These are phyloP conservation scores for Saccopteryx leptura DNA, from an alignment of 2,113 vertebrate species.

Conservation along the genomic window DNA sequence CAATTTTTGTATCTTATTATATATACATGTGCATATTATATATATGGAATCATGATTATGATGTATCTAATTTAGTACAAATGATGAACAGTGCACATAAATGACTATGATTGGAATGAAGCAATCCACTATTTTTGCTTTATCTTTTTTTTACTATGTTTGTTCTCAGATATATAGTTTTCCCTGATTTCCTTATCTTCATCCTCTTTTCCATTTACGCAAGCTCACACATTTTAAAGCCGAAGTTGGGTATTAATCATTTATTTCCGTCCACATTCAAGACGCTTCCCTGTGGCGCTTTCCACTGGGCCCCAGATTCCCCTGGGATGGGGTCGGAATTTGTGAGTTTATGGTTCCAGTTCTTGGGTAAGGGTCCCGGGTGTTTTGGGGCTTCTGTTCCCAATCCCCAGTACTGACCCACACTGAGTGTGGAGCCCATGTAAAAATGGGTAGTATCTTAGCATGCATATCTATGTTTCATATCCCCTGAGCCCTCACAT, in stretches of 20 bases:
- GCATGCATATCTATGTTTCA: no score
- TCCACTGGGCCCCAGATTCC: background rate
- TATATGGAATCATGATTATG: background rate
- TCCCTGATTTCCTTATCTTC: background rate
- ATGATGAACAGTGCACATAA: background rate
- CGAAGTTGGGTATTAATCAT: background rate
- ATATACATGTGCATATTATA: background rate
- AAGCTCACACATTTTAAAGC: background rate
- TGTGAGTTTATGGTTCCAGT: no score
- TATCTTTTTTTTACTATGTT: background rate
- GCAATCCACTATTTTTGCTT: background rate
- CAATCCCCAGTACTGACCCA: background rate
- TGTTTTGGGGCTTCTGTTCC: background rate
- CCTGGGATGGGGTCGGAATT: background rate
- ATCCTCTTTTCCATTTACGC: background rate
- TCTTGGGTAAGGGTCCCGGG: background rate
- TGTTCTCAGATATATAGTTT: background rate
- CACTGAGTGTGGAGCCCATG: no score
- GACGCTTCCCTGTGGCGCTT: background rate
- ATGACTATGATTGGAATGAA: constrained; percentile 5
- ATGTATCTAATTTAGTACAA: constrained; percentile 13
- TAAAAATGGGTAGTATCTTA: background rate
- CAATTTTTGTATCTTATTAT: constrained; percentile 17
- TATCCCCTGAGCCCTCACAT: background rate
- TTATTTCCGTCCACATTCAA: background rate